Evolutionary conservation across 2,888 invertebrate species (phyloP).

Genomic region (Lasioglossum zephyrum): DNA sequence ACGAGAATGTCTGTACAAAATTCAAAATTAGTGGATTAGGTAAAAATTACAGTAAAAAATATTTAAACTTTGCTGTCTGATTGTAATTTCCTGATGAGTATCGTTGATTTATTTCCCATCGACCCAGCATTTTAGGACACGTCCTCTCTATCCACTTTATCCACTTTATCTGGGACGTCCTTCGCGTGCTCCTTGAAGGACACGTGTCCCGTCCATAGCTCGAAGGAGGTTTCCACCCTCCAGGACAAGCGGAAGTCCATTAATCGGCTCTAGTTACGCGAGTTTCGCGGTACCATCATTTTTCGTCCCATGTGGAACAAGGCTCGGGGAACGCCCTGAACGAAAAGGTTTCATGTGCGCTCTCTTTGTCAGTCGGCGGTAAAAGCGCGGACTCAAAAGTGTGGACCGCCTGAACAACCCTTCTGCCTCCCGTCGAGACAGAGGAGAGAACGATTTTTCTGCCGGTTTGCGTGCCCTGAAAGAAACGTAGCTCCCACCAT

Average conservation of each 20-base stretch:
- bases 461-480: neutral
- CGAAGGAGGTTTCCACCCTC: neutral
- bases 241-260: conserved; percentile 59
- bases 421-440: neutral
- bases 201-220: neutral
- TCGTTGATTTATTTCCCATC: neutral
- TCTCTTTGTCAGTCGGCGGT: neutral
- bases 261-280: conserved; percentile 66
- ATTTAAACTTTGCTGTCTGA: neutral
- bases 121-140: neutral
- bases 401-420: neutral
- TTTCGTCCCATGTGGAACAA: conserved; percentile 12
- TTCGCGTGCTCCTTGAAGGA: neutral
- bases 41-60: neutral
- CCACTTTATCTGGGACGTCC: neutral
- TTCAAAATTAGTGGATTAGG: no score
- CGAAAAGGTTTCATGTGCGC: neutral
- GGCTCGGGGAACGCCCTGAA: conserved; percentile 12
- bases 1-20: no score
- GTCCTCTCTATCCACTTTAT: neutral
- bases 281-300: conserved; percentile 27
- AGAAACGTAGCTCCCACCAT: neutral
- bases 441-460: neutral
- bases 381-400: neutral
- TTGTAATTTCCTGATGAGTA: neutral